Conservation (phyloP, 1,140 invertebrate genomes). For the Sesamia nonagrioides region DNA sequence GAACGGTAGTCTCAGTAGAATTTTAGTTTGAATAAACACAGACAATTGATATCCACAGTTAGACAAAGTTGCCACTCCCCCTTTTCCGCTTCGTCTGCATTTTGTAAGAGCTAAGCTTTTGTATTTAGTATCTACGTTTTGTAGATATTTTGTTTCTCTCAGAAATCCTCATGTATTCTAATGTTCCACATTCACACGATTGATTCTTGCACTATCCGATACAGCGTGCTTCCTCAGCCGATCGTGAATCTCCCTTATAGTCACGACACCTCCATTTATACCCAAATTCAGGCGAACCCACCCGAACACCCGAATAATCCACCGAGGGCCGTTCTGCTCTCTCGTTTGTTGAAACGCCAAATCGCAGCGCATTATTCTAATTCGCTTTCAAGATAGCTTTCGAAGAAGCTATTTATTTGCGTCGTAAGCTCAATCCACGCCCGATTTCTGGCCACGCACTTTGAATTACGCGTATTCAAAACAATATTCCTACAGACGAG, state of each 20-base stretch:
- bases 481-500: conserved; percentile 58
- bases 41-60: conserved; percentile 25
- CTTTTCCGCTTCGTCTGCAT: conserved; percentile 24
- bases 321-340: conserved; percentile 81
- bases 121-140: conserved; percentile 36
- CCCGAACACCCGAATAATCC: conserved; percentile 82
- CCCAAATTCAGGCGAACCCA: conserved; percentile 81
- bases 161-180: conserved; percentile 36
- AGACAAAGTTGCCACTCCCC: conserved; percentile 25
- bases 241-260: conserved; percentile 68
- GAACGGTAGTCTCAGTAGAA: neutral
- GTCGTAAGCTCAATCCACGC: conserved; percentile 71
- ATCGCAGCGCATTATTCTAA: conserved; percentile 87
- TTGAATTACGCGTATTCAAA: conserved; percentile 68
- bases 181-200: conserved; percentile 42
- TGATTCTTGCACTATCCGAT: conserved; percentile 48
- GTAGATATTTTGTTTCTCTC: conserved; percentile 35
- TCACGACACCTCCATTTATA: conserved; percentile 83
- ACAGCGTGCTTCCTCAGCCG: conserved; percentile 56
- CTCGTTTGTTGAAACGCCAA: conserved; percentile 86
- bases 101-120: conserved; percentile 33
- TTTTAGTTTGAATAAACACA: conserved; percentile 31
- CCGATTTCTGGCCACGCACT: conserved; percentile 61
- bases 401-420: conserved; percentile 86
- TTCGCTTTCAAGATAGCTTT: conserved; percentile 85